phyloP scores from a whole-genome alignment of 1,140 invertebrate genomes.

The Lasioglossum albipes region DNA sequence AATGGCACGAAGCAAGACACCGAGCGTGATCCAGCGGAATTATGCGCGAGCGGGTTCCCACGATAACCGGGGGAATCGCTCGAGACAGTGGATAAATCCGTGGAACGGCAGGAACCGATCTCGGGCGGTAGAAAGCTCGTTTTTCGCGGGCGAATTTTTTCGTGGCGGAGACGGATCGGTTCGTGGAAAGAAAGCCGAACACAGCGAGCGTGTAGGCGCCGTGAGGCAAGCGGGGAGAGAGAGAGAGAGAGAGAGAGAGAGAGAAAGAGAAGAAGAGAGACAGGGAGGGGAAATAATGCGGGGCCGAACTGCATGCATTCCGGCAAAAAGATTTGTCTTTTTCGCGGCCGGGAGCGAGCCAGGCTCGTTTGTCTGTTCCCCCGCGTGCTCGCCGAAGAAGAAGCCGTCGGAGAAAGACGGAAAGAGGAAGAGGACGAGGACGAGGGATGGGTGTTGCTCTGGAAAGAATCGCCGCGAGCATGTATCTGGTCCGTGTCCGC shows the following conservation, averaged over 20 bases:
- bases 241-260: background rate
- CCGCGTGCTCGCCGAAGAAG: background rate
- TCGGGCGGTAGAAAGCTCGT: background rate
- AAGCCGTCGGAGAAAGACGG: background rate
- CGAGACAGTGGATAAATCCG: too few relatives aligned
- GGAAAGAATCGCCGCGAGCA: conserved; percentile 25
- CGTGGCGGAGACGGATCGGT: background rate
- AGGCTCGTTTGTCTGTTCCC: conserved; percentile 9
- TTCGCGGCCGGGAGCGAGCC: conserved; percentile 6
- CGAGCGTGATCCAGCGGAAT: too few relatives aligned
- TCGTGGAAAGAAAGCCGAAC: background rate
- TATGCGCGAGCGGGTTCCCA: too few relatives aligned
- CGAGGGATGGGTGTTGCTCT: background rate
- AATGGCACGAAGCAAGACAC: too few relatives aligned
- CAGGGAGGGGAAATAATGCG: background rate
- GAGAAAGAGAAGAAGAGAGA: background rate
- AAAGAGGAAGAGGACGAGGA: background rate
- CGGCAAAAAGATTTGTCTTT: conserved; percentile 27
- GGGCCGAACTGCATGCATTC: background rate
- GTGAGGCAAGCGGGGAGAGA: background rate
- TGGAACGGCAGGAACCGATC: too few relatives aligned
- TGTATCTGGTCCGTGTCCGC: conserved; percentile 13
- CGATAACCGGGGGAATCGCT: too few relatives aligned
- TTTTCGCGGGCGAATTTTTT: background rate
- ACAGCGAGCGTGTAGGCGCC: background rate